Percentiles rank a stretch among this genome's conserved stretches.
Evolutionary conservation across 1,140 invertebrate species (phyloP).

Genomic region (Anthonomus grandis): DNA sequence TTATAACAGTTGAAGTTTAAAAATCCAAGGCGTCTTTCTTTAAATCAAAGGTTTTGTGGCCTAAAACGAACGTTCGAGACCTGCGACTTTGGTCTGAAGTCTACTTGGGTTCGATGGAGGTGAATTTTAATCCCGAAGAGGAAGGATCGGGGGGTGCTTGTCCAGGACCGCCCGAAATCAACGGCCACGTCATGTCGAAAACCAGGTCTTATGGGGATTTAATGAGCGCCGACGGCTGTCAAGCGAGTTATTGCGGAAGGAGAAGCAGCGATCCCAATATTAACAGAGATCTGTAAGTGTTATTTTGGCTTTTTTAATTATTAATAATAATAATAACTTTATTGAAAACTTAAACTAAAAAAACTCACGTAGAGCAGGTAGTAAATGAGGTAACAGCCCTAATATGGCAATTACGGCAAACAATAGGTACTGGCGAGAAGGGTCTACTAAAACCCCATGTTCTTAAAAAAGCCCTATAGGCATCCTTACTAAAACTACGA

Average conservation of each 20-base stretch:
- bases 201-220: constrained; percentile 80
- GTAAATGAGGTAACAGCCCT: too few species aligned
- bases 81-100: constrained; percentile 82
- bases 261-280: constrained; percentile 83
- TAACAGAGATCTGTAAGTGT: constrained; percentile 55
- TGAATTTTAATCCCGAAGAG: constrained; percentile 34
- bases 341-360: too few species aligned
- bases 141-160: constrained; percentile 28
- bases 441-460: too few species aligned
- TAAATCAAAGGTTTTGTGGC: constrained; percentile 71
- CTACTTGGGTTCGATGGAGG: constrained; percentile 67
- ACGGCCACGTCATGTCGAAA: constrained; percentile 58
- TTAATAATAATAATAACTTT: too few species aligned
- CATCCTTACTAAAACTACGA: too few species aligned
- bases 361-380: too few species aligned
- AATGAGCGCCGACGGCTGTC: constrained; percentile 50
- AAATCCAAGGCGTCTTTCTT: neutral
- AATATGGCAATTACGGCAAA: too few species aligned
- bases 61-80: constrained; percentile 78
- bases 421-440: too few species aligned
- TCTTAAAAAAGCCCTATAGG: too few species aligned
- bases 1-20: neutral
- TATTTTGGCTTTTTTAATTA: too few species aligned
- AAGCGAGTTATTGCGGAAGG: constrained; percentile 50
- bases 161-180: constrained; percentile 35